Conservation (phyloP, 2,797 vertebrate genomes). For the Periparus ater region DNA sequence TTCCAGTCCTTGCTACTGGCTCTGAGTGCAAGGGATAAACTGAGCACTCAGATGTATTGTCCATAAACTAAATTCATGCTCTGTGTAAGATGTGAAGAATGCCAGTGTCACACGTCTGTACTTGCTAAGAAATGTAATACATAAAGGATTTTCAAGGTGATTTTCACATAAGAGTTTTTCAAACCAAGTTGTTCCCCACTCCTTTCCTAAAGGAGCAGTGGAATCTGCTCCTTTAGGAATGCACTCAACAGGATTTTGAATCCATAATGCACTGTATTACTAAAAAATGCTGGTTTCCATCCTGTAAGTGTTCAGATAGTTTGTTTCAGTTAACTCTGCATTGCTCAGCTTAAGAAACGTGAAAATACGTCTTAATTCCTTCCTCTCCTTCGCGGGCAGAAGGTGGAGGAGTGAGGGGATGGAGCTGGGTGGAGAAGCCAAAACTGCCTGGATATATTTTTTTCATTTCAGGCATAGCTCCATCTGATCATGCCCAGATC, state of each 20-base stretch:
- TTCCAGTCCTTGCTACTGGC: not conserved
- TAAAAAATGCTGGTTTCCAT: not conserved
- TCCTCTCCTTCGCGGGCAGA: not conserved
- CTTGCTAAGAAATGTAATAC: not conserved
- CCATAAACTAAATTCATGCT: not conserved
- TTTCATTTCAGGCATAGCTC: not conserved
- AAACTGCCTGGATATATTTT: not conserved
- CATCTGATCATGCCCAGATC: not conserved
- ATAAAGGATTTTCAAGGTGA: not conserved
- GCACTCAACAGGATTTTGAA: not conserved
- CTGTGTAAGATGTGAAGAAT: not conserved
- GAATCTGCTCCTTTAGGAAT: not conserved
- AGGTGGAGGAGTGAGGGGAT: fast-evolving
- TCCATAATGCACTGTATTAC: not conserved
- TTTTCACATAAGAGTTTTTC: not conserved
- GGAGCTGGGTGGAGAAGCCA: not conserved
- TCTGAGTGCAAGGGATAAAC: not conserved
- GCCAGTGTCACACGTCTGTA: not conserved
- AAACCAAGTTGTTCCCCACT: not conserved
- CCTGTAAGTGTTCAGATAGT: not conserved
- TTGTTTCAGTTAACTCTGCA: not conserved
- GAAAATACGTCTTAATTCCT: not conserved
- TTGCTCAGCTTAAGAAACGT: not conserved
- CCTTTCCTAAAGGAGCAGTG: not conserved
- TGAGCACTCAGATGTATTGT: not conserved